These are phyloP conservation scores for Drosophila nigromelanica DNA, from an alignment of 1,140 invertebrate species.

Conservation along the genomic window DNA sequence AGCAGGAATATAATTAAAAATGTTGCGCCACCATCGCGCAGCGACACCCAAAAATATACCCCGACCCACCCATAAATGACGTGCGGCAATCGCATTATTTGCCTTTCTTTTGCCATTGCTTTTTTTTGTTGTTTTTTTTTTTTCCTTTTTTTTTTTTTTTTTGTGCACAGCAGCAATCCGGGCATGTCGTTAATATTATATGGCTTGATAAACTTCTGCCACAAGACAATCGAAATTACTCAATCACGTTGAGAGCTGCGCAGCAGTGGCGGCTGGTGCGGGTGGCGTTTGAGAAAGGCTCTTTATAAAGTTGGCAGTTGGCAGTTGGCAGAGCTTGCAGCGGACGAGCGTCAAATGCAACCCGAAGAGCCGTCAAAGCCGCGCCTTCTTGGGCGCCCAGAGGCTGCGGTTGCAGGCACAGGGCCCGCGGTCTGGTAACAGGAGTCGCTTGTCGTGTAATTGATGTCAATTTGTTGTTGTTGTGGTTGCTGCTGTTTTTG, in stretches of 20 bases:
- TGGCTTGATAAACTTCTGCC: slow-evolving; percentile 81
- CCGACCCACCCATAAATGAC: slow-evolving; percentile 73
- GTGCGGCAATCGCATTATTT: slow-evolving; percentile 76
- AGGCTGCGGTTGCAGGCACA: slow-evolving; percentile 14
- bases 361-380: slow-evolving; percentile 64
- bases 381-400: slow-evolving; percentile 52
- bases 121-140: slow-evolving; percentile 5
- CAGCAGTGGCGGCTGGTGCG: slow-evolving; percentile 7
- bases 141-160: slow-evolving; percentile 3
- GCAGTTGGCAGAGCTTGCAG: slow-evolving; percentile 21
- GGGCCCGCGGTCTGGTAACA: slow-evolving; percentile 44
- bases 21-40: slow-evolving; percentile 48
- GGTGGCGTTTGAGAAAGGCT: slow-evolving; percentile 43
- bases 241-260: slow-evolving; percentile 63
- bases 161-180: slow-evolving; percentile 48
- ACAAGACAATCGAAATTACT: slow-evolving; percentile 82
- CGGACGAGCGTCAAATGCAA: slow-evolving; percentile 66
- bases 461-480: slow-evolving; percentile 70
- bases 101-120: slow-evolving; percentile 67
- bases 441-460: slow-evolving; percentile 75
- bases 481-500: slow-evolving; percentile 24
- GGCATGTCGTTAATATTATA: slow-evolving; percentile 81
- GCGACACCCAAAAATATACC: slow-evolving; percentile 30
- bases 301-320: slow-evolving; percentile 25
- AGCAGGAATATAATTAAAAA: slow-evolving; percentile 74